Percentiles rank a stretch among this genome's conserved stretches.
Evolutionary conservation across 2,113 vertebrate genomes (phyloP).

Genomic region (Cromileptes altivelis): DNA sequence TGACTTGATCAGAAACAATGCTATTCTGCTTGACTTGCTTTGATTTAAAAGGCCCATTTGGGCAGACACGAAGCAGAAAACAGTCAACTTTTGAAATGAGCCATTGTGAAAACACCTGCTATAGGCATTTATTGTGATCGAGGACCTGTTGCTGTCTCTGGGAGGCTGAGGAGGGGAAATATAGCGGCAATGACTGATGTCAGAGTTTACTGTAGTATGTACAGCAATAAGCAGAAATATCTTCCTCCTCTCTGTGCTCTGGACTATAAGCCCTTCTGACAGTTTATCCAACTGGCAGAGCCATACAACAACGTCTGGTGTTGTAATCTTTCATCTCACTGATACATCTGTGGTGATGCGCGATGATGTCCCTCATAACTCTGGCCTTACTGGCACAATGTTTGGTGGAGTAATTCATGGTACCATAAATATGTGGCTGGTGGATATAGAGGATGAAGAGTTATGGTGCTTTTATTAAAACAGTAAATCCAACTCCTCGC

Average conservation of each 20-base stretch:
- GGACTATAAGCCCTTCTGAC: constrained; percentile 34
- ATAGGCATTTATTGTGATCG: constrained; percentile 60
- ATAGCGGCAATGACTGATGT: constrained; percentile 49
- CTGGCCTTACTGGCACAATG: constrained; percentile 62
- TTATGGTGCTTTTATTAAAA: constrained; percentile 81
- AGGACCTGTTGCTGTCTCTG: constrained; percentile 52
- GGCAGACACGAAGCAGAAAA: constrained; percentile 16
- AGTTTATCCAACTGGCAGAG: constrained; percentile 62
- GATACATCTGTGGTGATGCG: constrained; percentile 76
- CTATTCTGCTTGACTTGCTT: constrained; percentile 33
- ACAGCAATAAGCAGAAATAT: constrained; percentile 37
- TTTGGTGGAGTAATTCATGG: constrained; percentile 79
- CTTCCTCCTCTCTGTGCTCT: neutral
- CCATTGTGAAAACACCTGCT: constrained; percentile 53
- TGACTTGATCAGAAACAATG: constrained; percentile 40
- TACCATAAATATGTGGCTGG: constrained; percentile 75
- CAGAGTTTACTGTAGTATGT: constrained; percentile 43
- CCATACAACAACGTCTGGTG: constrained; percentile 14
- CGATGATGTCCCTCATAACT: constrained; percentile 77
- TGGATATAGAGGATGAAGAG: constrained; percentile 56
- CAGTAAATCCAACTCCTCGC: constrained; percentile 73
- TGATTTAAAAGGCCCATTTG: constrained; percentile 46
- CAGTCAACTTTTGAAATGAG: constrained; percentile 44
- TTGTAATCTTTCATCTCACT: constrained; percentile 71
- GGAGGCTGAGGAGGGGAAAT: constrained; percentile 28